Evolutionary conservation across 2,888 invertebrate species (phyloP).

Genomic region (Baccha elongata): DNA sequence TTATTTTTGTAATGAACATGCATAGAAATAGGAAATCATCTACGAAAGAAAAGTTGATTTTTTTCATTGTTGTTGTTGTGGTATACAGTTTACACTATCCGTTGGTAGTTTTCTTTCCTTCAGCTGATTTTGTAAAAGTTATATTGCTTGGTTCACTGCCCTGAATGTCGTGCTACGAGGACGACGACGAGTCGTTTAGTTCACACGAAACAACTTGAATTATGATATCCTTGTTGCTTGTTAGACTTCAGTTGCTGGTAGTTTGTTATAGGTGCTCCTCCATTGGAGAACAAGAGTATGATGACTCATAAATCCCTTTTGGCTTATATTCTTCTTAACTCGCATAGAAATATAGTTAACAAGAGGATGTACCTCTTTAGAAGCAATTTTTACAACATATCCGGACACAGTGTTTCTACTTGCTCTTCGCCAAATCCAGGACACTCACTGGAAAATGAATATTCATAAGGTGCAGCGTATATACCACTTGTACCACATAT

Average conservation of each 20-base stretch:
- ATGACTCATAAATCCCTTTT: slow-evolving; percentile 60
- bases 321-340: slow-evolving; percentile 36
- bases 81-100: slow-evolving; percentile 31
- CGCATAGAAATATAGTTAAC: slow-evolving; percentile 32
- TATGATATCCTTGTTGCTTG: slow-evolving; percentile 60
- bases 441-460: slow-evolving; percentile 66
- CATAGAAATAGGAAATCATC: slow-evolving; percentile 71
- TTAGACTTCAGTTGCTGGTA: slow-evolving; percentile 14
- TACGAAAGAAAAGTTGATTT: slow-evolving; percentile 34
- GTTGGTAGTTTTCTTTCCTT: slow-evolving; percentile 12
- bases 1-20: slow-evolving; percentile 64
- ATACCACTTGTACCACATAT: slow-evolving; percentile 14
- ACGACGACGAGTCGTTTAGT: slow-evolving; percentile 62
- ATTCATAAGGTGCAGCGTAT: slow-evolving; percentile 53
- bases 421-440: slow-evolving; percentile 54
- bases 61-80: slow-evolving; percentile 30
- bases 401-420: slow-evolving; percentile 48
- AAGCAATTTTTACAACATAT: slow-evolving; percentile 69
- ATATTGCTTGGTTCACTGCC: slow-evolving; percentile 63
- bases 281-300: background rate
- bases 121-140: slow-evolving; percentile 20
- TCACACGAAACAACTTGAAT: slow-evolving; percentile 65
- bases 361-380: slow-evolving; percentile 68
- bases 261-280: slow-evolving; percentile 35
- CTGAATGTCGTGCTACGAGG: slow-evolving; percentile 58